Percentiles rank a stretch among this genome's conserved stretches.
Conservation (phyloP, 2,797 vertebrate genomes). For the Ctenochaetus hawaiiensis region DNA sequence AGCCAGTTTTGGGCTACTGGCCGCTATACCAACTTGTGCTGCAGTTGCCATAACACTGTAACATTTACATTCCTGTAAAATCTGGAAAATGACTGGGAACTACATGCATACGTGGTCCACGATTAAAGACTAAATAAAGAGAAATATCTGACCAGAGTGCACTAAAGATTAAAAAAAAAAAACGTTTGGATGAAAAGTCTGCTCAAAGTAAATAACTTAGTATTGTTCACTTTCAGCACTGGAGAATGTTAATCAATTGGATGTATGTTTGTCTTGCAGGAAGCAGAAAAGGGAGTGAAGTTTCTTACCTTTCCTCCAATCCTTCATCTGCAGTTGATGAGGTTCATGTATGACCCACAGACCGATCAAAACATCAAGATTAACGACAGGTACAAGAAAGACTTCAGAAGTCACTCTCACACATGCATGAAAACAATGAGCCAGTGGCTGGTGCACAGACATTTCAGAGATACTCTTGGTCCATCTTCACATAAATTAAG, state of each 20-base stretch:
- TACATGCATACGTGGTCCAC: too few relatives aligned
- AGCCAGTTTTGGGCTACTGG: too few relatives aligned
- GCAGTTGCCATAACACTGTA: too few relatives aligned
- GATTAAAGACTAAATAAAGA: too few relatives aligned
- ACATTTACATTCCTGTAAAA: too few relatives aligned
- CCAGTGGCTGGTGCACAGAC: conserved; percentile 5
- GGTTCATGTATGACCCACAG: conserved; percentile 99
- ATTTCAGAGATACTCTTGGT: conserved; percentile 42
- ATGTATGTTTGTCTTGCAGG: conserved; percentile 81
- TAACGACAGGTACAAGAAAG: conserved; percentile 91
- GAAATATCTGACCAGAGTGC: too few relatives aligned
- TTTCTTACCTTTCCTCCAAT: conserved; percentile 98
- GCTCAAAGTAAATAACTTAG: neutral
- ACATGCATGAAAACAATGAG: neutral
- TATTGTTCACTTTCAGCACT: neutral
- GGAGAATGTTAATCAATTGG: neutral
- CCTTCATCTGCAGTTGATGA: conserved; percentile 98
- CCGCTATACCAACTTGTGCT: too few relatives aligned
- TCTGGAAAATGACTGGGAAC: too few relatives aligned
- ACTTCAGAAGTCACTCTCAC: neutral
- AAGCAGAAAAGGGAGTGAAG: conserved; percentile 98
- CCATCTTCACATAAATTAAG: conserved; percentile 30
- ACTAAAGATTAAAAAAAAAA: too few relatives aligned
- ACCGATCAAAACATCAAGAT: conserved; percentile 99
- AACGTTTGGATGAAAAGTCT: too few relatives aligned